Conservation (phyloP, 2,797 vertebrate species). For the Onychomys torridus region DNA sequence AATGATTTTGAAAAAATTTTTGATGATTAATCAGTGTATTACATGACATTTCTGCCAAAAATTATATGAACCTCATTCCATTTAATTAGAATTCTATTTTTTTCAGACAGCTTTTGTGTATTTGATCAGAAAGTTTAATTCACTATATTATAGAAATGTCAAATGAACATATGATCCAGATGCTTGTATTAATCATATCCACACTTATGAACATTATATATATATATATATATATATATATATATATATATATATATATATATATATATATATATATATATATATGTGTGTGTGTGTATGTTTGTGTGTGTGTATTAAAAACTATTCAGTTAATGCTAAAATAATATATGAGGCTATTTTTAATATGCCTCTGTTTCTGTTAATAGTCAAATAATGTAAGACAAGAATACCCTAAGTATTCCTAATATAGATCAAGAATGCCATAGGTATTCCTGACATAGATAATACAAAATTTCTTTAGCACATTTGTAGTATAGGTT, state of each 20-base stretch:
- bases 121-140: neutral
- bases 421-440: neutral
- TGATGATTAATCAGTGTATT: neutral
- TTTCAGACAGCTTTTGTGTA: constrained; percentile 29
- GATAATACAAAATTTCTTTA: neutral
- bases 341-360: neutral
- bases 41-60: neutral
- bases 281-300: neutral
- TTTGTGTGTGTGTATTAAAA: neutral
- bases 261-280: too few species aligned
- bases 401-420: neutral
- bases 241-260: too few species aligned
- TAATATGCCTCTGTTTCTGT: neutral
- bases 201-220: neutral
- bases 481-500: neutral
- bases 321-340: neutral
- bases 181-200: neutral
- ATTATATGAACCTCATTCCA: neutral
- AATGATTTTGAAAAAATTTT: neutral
- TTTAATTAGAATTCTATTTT: neutral
- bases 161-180: neutral
- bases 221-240: too few species aligned
- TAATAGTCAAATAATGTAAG: neutral
- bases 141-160: neutral
- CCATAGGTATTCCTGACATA: neutral